phyloP scores from a whole-genome alignment of 1,140 invertebrate species.

The Nixonia krombeini region DNA sequence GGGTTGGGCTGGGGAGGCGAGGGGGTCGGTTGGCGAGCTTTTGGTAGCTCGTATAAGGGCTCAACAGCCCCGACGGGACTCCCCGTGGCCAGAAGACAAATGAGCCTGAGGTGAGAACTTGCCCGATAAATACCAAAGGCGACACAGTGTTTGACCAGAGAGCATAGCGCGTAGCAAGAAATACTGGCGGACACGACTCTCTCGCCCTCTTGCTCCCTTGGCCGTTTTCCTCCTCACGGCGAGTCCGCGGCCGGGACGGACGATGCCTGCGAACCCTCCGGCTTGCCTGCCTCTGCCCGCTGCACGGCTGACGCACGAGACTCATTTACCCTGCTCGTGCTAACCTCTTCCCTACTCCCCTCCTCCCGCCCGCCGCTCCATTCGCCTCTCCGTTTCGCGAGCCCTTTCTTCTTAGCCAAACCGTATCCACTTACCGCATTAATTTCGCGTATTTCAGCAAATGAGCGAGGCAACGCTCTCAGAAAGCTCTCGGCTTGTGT shows the following conservation, averaged over 20 bases:
- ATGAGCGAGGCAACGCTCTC: slow-evolving; percentile 27
- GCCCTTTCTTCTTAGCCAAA: slow-evolving; percentile 61
- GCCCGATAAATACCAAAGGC: slow-evolving; percentile 72
- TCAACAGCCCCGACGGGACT: slow-evolving; percentile 54
- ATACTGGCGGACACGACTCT: slow-evolving; percentile 61
- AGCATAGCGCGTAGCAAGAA: slow-evolving; percentile 64
- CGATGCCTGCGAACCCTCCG: slow-evolving; percentile 38
- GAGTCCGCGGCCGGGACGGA: slow-evolving; percentile 19
- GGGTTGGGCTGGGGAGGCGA: too few relatives aligned
- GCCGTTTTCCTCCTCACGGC: slow-evolving; percentile 20
- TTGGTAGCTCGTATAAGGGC: slow-evolving; percentile 48
- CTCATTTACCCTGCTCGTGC: slow-evolving; percentile 54
- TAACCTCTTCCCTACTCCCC: slow-evolving; percentile 21
- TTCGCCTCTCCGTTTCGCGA: slow-evolving; percentile 26
- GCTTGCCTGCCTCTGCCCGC: neutral
- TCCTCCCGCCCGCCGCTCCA: slow-evolving; percentile 15
- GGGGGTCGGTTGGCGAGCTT: slow-evolving; percentile 46
- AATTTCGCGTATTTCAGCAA: slow-evolving; percentile 59
- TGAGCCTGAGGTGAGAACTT: slow-evolving; percentile 73
- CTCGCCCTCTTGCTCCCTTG: slow-evolving; percentile 43
- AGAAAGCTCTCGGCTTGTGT: neutral
- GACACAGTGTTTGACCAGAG: slow-evolving; percentile 72
- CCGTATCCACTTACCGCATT: slow-evolving; percentile 60
- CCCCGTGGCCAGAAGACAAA: slow-evolving; percentile 70
- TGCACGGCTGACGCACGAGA: slow-evolving; percentile 34